These are phyloP conservation scores for Dendroctonus ponderosae DNA, from an alignment of 1,140 invertebrate species.

Conservation along the genomic window DNA sequence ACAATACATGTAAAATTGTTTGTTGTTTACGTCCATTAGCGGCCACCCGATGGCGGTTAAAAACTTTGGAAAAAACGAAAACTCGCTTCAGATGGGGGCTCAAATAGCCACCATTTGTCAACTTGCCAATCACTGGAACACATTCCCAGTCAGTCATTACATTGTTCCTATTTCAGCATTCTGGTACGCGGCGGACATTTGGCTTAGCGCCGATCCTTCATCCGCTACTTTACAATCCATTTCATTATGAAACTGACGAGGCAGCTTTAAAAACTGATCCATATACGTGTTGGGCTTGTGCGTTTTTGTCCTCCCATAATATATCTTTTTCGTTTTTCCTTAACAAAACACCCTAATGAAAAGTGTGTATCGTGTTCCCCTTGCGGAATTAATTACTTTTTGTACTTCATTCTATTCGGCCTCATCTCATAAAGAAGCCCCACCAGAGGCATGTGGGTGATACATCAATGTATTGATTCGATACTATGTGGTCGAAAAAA, in stretches of 20 bases:
- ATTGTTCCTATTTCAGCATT: slow-evolving; percentile 4
- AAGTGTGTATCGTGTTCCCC: background rate
- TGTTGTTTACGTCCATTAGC: no score
- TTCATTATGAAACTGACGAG: slow-evolving; percentile 5
- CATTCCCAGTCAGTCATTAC: background rate
- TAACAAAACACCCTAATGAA: slow-evolving; percentile 6
- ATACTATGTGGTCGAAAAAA: no score
- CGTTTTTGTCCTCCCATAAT: slow-evolving; percentile 3
- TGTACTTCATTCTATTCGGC: background rate
- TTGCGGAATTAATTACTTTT: slow-evolving; percentile 5
- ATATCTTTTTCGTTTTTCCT: slow-evolving; percentile 5
- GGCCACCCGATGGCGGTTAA: no score
- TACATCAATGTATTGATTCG: no score
- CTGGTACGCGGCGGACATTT: background rate
- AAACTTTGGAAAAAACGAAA: no score
- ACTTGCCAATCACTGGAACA: background rate
- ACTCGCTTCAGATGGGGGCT: no score
- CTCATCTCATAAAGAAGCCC: no score
- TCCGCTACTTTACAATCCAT: slow-evolving; percentile 7
- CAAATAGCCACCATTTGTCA: slow-evolving; percentile 1
- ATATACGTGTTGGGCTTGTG: background rate
- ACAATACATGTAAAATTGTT: no score
- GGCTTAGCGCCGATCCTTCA: background rate
- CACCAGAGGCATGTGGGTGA: no score
- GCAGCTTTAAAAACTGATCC: slow-evolving; percentile 5